Evolutionary conservation across 2,113 vertebrate species (phyloP), one percentile per base, ranked within the genome.

Genomic region (Kryptolebias marmoratus): DNA sequence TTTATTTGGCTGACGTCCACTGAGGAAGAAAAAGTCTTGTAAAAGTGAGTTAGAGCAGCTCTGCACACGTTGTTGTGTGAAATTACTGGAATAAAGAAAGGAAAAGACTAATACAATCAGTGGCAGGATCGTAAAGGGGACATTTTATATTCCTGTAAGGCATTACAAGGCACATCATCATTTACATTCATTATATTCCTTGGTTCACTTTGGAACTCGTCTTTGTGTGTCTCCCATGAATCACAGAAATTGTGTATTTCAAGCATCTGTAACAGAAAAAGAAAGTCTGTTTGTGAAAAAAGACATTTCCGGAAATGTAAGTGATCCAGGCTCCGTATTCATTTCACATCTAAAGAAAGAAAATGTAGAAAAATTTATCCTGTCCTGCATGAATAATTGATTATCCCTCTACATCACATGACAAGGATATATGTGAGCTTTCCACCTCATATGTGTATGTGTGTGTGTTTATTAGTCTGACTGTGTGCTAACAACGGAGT

Each of bases 341-440:
- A 79, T 85, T 82, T 87, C 73, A 79, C n/a, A 71, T 88, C 77
- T 66, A 72, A 71, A 73, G 61, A 73, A 50, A 64, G 83, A 79
- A 54, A 22, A 86, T 79, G 84, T 84, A 85, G 76, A 85, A 68
- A 81, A 70, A 77, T 70, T 62, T 57, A 31, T 77, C 27, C 73
- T 80, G 65, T 80, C 71, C 81, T 83, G 31, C 68, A 90, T 93
- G 87, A 92, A 93, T 93, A 93, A 91, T 92, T 87, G 55, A 92
- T 89, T 42, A 45, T 68, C 67, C 73, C 89, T 83, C 82, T 88
- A 85, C 79, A 83, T 71, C 72, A 75, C 79, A 76, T 80, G 87
- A 83, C 75, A 90, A 80, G 65, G 80, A 87, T 88, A 82, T 85
- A 86, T 5, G 15, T 82, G 64, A 12, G 5, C 18, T 48, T 63